A percentile compares a stretch with the other conserved stretches of the same genome.
These are phyloP conservation scores for Solea senegalensis DNA, from an alignment of 2,113 vertebrate genomes.

Conservation along the genomic window DNA sequence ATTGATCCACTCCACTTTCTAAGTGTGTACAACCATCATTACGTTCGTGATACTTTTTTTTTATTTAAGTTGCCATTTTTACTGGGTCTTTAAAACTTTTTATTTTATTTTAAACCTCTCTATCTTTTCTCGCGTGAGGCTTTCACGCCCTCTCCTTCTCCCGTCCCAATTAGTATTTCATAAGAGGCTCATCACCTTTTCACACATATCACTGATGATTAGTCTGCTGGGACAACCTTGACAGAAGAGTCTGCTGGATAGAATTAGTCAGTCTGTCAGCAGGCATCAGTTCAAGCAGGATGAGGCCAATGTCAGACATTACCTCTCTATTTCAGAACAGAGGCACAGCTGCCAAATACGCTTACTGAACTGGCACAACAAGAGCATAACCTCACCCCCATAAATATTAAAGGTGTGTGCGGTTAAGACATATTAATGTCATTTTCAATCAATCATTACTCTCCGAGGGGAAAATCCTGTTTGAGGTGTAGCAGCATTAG, in stretches of 20 bases:
- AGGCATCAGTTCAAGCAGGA: slow-evolving; percentile 77
- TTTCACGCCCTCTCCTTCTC: slow-evolving; percentile 56
- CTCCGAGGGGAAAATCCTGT: slow-evolving; percentile 73
- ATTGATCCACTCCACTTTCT: no score
- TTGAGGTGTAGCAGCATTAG: slow-evolving; percentile 78
- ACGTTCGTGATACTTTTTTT: not conserved
- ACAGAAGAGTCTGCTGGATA: slow-evolving; percentile 77
- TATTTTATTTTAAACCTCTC: slow-evolving; percentile 22
- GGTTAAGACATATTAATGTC: slow-evolving; percentile 82
- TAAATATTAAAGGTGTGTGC: slow-evolving; percentile 78
- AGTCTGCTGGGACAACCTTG: slow-evolving; percentile 75
- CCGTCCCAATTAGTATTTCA: slow-evolving; percentile 74
- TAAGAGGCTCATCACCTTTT: slow-evolving; percentile 79
- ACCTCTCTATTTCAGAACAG: slow-evolving; percentile 74
- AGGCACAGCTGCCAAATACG: slow-evolving; percentile 75
- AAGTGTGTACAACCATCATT: no score
- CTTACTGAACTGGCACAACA: slow-evolving; percentile 73
- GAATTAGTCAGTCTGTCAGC: slow-evolving; percentile 82
- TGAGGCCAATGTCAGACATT: slow-evolving; percentile 79
- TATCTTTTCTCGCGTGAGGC: slow-evolving; percentile 56
- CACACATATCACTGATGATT: slow-evolving; percentile 80
- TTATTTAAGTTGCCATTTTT: not conserved
- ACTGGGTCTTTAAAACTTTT: slow-evolving; percentile 21
- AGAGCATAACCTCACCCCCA: slow-evolving; percentile 60
- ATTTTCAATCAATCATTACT: slow-evolving; percentile 81